A percentile compares a stretch with the other conserved stretches of the same genome.
Conservation (phyloP, 2,113 vertebrate genomes). For the Psittacula cyanocephala region DNA sequence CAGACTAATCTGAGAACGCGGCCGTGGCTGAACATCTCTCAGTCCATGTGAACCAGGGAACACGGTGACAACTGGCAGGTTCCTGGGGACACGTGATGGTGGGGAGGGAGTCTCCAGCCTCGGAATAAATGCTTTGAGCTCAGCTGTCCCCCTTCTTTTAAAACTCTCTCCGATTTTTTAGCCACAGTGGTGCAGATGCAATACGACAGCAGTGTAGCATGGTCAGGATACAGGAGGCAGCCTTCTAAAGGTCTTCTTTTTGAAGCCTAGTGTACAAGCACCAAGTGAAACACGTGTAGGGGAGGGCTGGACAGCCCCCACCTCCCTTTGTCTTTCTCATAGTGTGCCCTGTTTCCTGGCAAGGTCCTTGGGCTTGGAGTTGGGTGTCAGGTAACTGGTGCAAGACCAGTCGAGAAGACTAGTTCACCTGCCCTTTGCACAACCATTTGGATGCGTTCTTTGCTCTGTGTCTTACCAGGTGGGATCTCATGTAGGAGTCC, state of each 20-base stretch:
- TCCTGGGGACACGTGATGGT: neutral
- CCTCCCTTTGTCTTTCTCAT: neutral
- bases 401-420: neutral
- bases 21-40: fast-evolving
- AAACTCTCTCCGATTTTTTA: neutral
- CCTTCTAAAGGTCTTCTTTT: neutral
- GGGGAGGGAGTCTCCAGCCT: neutral
- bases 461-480: neutral
- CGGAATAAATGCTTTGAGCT: neutral
- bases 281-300: neutral
- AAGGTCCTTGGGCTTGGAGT: neutral
- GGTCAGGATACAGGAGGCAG: neutral
- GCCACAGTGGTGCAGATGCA: neutral
- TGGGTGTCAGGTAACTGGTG: neutral
- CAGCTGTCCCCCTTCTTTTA: neutral
- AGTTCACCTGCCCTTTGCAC: neutral
- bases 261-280: neutral
- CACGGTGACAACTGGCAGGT: neutral
- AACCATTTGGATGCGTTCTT: neutral
- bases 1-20: neutral
- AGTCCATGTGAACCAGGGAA: neutral
- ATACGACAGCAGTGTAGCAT: neutral
- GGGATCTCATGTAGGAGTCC: neutral
- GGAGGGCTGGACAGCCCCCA: neutral
- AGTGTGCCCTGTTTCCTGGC: neutral